Evolutionary conservation across 2,797 vertebrate species (phyloP).

Genomic region (Oreochromis grahami): DNA sequence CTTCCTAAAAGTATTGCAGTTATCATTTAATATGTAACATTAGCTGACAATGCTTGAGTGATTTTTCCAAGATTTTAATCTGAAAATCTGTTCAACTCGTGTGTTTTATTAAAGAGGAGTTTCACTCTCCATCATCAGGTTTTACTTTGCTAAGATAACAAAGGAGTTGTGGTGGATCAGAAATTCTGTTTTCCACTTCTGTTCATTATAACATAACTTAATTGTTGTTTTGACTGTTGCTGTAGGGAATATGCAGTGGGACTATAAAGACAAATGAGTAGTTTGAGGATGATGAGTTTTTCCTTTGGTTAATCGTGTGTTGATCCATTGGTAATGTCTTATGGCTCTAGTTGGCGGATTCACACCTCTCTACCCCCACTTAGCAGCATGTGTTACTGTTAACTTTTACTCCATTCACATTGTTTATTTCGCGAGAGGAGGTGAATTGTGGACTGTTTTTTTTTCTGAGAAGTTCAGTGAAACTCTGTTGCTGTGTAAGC

Average conservation of each 20-base stretch:
- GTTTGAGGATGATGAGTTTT: not conserved
- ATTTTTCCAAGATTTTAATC: not conserved
- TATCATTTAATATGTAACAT: not conserved
- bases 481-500: not conserved
- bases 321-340: not conserved
- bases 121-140: not conserved
- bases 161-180: not conserved
- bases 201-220: not conserved
- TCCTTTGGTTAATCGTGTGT: not conserved
- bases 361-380: not conserved
- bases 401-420: not conserved
- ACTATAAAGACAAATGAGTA: not conserved
- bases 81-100: not conserved
- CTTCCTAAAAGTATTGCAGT: not conserved
- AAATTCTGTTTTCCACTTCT: not conserved
- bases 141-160: not conserved
- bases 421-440: accelerated
- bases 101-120: not conserved
- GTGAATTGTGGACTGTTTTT: not conserved
- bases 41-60: not conserved
- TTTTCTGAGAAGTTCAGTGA: not conserved
- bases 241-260: not conserved
- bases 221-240: not conserved
- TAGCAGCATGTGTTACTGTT: not conserved
- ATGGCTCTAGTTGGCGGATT: not conserved